A percentile compares a stretch with the other conserved stretches of the same genome.
Conservation (phyloP, 2,888 invertebrate genomes). For the Lasioglossum calceatum region DNA sequence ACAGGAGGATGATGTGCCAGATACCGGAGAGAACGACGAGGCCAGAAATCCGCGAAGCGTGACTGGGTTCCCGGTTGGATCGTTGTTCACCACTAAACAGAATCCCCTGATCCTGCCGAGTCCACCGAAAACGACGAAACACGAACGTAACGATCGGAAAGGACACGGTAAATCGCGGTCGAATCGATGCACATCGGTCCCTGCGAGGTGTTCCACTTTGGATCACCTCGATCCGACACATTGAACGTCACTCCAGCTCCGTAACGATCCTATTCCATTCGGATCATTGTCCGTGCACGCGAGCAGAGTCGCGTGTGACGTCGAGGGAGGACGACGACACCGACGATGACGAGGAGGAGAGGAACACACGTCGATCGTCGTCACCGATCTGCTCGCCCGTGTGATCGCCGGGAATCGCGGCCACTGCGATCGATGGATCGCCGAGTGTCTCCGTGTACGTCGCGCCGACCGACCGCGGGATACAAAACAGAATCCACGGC, state of each 20-base stretch:
- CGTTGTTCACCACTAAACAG: slow-evolving; percentile 26
- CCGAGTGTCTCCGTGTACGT: neutral
- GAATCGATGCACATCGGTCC: neutral
- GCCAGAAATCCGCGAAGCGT: slow-evolving; percentile 56
- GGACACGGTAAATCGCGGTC: neutral
- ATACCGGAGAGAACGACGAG: slow-evolving; percentile 36
- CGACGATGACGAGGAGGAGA: slow-evolving; percentile 27
- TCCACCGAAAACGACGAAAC: neutral
- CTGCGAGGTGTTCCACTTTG: slow-evolving; percentile 25
- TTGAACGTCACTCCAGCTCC: slow-evolving; percentile 48
- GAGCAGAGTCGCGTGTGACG: slow-evolving; percentile 19
- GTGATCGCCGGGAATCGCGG: neutral
- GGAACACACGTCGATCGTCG: neutral
- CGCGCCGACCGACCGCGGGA: neutral
- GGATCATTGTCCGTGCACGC: slow-evolving; percentile 47
- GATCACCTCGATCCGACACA: slow-evolving; percentile 35
- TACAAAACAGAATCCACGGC: slow-evolving; percentile 1
- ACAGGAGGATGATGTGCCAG: slow-evolving; percentile 11
- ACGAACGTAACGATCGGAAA: neutral
- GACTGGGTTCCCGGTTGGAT: slow-evolving; percentile 62
- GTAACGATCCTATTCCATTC: slow-evolving; percentile 42
- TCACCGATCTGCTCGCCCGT: neutral
- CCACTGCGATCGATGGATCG: slow-evolving; percentile 4
- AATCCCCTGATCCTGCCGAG: neutral
- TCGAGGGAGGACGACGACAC: neutral